Base-by-base conservation (phyloP, 2,113 vertebrate genomes). In the Anoura caudifer region DNA sequence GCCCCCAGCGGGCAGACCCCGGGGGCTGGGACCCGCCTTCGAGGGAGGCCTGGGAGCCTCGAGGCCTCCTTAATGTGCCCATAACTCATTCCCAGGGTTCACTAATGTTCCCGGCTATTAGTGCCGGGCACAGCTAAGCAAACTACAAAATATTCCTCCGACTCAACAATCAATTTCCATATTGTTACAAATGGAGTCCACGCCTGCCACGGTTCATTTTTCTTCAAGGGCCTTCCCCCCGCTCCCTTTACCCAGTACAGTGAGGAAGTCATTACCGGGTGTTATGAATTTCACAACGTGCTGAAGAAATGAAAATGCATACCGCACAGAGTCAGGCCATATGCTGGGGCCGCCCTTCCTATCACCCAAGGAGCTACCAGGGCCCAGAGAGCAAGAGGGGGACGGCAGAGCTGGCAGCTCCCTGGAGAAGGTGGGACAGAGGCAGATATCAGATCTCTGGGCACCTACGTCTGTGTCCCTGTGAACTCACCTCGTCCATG, bases 151-250 rank as follows among this genome's bases (percentile, higher is more conserved):
- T 97, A 98, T 97, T 95, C 96, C 95, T 97, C 96, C 12, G 83
- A 96, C 97, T 97, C 97, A 93, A 97, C 97, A 97, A 98, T 98
- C 97, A 97, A 97, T 98, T 98, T 97, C 97, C 97, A 97, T 98
- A 98, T 97, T 97, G 97, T 97, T 98, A 97, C 97, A 97, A 97
- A 97, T 97, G 97, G 97, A 97, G 97, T 97, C 97, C 97, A 87
- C 2, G 82, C 89, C 83, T 26, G 76, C 89, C 80, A 50, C 0
- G 91, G 95, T 96, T 97, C 97, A 98, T 98, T 97, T 98, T 95
- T 97, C 97, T 97, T 97, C 82, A 4, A 87, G 86, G 91, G 52
- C 63, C 19, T 50, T 76, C 26, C 10, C 3, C 61, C 24, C 65
- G 59, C 92, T 85, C 86, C 86, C 73, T 93, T 94, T 72, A 84